Conservation (phyloP, 2,113 vertebrate genomes). For the Lota lota region DNA sequence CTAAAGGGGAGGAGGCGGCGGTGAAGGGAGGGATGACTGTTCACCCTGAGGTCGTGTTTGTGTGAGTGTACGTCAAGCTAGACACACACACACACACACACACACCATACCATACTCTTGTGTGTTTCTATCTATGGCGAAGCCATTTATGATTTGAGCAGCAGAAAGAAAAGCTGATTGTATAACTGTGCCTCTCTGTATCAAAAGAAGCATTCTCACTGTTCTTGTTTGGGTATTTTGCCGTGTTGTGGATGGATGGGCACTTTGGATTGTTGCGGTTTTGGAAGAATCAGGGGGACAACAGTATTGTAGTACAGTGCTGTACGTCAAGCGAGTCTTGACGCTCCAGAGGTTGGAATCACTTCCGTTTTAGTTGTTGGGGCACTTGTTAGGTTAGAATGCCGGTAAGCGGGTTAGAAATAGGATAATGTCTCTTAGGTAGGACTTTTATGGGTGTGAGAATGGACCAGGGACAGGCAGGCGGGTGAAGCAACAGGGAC, state of each 20-base stretch:
- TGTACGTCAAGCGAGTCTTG: not conserved
- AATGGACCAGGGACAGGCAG: not conserved
- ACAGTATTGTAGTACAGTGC: not conserved
- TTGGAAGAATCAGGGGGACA: not conserved
- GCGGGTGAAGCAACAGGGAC: not conserved
- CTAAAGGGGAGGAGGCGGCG: slow-evolving; percentile 21
- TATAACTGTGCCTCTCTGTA: not conserved
- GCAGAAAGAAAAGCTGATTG: not conserved
- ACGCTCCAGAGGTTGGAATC: not conserved
- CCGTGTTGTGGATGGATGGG: no score
- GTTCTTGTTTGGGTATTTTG: not conserved
- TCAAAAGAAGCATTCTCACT: no score
- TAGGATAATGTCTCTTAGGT: not conserved
- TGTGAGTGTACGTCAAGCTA: no score
- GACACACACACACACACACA: not conserved
- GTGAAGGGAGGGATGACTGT: not conserved
- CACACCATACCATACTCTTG: slow-evolving; percentile 4
- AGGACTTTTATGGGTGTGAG: not conserved
- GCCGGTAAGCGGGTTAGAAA: not conserved
- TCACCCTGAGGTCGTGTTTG: no score
- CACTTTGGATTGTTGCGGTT: no score
- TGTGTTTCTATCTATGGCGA: not conserved
- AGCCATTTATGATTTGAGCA: not conserved
- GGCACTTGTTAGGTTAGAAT: not conserved
- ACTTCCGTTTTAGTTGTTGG: no score